These are phyloP conservation scores for Hypotaenidia philippensis DNA, from an alignment of 2,797 vertebrate genomes.

Conservation along the genomic window DNA sequence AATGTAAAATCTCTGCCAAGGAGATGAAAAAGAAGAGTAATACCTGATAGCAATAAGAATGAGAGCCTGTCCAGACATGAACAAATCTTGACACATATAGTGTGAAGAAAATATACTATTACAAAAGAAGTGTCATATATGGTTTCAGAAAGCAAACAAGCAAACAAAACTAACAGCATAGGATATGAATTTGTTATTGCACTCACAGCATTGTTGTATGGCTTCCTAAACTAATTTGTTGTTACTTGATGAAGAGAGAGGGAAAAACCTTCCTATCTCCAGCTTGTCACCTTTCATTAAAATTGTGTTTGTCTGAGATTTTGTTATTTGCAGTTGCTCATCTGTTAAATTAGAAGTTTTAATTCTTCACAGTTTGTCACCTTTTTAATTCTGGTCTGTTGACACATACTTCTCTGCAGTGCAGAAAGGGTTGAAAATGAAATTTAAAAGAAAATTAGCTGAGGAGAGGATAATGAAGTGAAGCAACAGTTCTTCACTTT, in stretches of 20 bases:
- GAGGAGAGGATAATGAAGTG: slow-evolving; percentile 1
- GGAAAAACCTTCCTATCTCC: slow-evolving; percentile 47
- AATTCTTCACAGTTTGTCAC: slow-evolving; percentile 83
- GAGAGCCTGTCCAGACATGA: slow-evolving; percentile 42
- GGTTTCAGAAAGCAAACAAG: slow-evolving; percentile 72
- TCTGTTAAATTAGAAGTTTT: slow-evolving; percentile 84
- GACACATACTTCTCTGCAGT: slow-evolving; percentile 61
- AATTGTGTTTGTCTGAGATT: slow-evolving; percentile 78
- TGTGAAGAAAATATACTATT: slow-evolving; percentile 54
- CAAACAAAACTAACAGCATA: slow-evolving; percentile 60
- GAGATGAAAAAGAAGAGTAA: neutral
- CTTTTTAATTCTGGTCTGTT: slow-evolving; percentile 79
- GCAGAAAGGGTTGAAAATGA: slow-evolving; percentile 64
- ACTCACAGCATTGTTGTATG: slow-evolving; percentile 26
- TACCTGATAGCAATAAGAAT: neutral
- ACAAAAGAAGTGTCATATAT: slow-evolving; percentile 63
- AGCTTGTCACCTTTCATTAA: slow-evolving; percentile 81
- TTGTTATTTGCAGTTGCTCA: slow-evolving; percentile 81
- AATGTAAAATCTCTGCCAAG: neutral
- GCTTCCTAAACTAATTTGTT: slow-evolving; percentile 74
- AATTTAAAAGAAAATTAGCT: slow-evolving; percentile 75
- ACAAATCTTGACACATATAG: slow-evolving; percentile 51
- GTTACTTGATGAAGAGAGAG: slow-evolving; percentile 62
- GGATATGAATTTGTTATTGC: slow-evolving; percentile 48
- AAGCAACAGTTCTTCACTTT: neutral